Percentiles rank a stretch among this genome's conserved stretches.
These are phyloP conservation scores for Myathropa florea DNA, from an alignment of 2,888 invertebrate genomes.

Conservation along the genomic window DNA sequence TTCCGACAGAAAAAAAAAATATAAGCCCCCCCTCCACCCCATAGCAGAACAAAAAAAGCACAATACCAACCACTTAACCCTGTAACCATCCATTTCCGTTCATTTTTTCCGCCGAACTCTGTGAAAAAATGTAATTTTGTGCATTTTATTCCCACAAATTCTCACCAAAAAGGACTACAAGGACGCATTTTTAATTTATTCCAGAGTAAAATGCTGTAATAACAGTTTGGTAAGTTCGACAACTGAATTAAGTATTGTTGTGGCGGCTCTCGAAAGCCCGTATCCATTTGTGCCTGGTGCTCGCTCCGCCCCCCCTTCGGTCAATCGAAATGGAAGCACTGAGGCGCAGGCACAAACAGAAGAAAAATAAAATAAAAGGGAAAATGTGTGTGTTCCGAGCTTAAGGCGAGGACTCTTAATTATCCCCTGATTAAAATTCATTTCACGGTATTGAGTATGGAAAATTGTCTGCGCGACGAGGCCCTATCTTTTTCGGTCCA, in stretches of 20 bases:
- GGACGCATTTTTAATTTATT: conserved; percentile 27
- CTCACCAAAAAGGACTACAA: background rate
- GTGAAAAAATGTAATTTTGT: background rate
- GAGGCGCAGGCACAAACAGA: background rate
- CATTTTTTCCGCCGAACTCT: background rate
- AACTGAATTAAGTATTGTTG: conserved; percentile 35
- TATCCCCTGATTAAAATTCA: conserved; percentile 80
- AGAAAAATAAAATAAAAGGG: background rate
- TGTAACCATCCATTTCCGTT: background rate
- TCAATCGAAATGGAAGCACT: background rate
- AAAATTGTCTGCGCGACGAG: conserved; percentile 12
- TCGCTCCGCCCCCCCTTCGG: too few relatives aligned
- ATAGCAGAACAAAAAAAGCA: background rate
- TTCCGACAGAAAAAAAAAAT: too few relatives aligned
- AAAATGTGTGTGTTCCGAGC: background rate
- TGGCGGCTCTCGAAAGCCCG: background rate
- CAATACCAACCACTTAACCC: background rate
- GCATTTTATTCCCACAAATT: conserved; percentile 7
- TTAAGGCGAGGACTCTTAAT: conserved; percentile 35
- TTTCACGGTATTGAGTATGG: conserved; percentile 50
- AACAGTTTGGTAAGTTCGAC: conserved; percentile 27
- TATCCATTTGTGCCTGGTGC: background rate
- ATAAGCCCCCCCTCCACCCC: too few relatives aligned
- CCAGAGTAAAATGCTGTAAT: conserved; percentile 28
- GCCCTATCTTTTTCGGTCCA: too few relatives aligned